Percentiles rank a stretch among this genome's conserved stretches.
These are phyloP conservation scores for Philereme transversata DNA, from an alignment of 2,888 invertebrate genomes.

Conservation along the genomic window DNA sequence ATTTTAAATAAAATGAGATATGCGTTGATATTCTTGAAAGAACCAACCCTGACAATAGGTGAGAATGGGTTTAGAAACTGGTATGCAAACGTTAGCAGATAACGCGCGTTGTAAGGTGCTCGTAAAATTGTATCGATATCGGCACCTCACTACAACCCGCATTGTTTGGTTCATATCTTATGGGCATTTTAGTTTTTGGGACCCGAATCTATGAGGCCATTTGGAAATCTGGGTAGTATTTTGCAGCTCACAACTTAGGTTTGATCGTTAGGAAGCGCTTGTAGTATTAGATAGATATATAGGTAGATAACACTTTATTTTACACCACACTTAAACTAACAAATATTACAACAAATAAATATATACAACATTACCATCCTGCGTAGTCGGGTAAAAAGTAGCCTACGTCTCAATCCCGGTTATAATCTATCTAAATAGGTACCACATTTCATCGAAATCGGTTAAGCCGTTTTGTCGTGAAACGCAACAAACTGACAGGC, in stretches of 20 bases:
- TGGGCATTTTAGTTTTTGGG: constrained; percentile 18
- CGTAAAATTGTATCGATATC: constrained; percentile 40
- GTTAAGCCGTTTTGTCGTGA: no score
- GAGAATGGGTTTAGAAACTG: constrained; percentile 45
- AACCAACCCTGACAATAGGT: constrained; percentile 37
- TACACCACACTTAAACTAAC: no score
- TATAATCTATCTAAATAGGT: no score
- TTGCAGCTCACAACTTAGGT: background rate
- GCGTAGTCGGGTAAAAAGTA: no score
- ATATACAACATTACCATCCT: no score
- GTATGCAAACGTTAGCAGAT: constrained; percentile 39
- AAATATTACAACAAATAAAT: no score
- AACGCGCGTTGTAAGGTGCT: constrained; percentile 32
- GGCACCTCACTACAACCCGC: constrained; percentile 32
- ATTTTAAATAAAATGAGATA: background rate
- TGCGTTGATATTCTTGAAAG: background rate
- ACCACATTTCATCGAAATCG: no score
- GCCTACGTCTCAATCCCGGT: no score
- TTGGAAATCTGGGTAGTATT: constrained; percentile 4
- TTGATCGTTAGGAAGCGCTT: no score
- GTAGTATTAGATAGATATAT: no score
- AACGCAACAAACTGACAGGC: no score
- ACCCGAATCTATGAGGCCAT: background rate
- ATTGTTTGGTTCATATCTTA: constrained; percentile 20
- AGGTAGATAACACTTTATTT: no score